Evolutionary conservation across 2,113 vertebrate species (phyloP), one percentile per base, ranked within the genome.

Genomic region (Patagioenas fasciata): DNA sequence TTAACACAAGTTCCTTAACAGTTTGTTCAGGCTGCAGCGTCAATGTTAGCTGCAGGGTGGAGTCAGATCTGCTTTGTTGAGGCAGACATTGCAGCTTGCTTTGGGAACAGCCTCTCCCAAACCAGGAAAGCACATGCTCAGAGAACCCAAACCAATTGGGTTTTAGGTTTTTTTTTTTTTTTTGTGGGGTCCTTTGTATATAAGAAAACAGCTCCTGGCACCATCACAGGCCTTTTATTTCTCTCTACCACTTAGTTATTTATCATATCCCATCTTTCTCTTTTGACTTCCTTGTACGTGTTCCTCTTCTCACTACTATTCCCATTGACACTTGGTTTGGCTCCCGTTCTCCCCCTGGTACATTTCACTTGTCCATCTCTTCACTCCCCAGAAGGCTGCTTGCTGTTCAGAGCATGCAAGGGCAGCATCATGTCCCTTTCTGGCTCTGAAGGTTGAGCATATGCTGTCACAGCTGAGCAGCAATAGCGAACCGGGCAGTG

Each of bases 291-390:
- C 60, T 73, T 1, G 0, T 53, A 16, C 1, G 0, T 5, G 3
- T 51, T 47, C 60, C 17, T 66, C 38, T 88, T 60, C 56, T 77
- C 36, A 23, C 47, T 48, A 47, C 54, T 42, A 6, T 53, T 65
- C 38, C 24, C 0, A 0, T 1, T 65, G 28, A 62, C 3, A 3
- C 16, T 62, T 5, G 0, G 8, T 47, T 72, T 91, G 70, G 34
- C 57, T 91, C 13, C 42, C 36, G 8, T 67, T 56, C 70, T 32
- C n/a, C 70, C 34, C 44, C 50, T 66, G 74, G 58, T 62, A 78
- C 2, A 0, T 86, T 71, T 80, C 51, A 12, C 34, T 84, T 87
- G 56, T 79, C 83, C 70, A 11, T 72, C 70, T 79, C 71, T 64
- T 85, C 54, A 3, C 15, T 83, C 28, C 23, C 67, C 58, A 62